phyloP scores from a whole-genome alignment of 2,797 vertebrate species.

The Oceanodroma leucorhoa region DNA sequence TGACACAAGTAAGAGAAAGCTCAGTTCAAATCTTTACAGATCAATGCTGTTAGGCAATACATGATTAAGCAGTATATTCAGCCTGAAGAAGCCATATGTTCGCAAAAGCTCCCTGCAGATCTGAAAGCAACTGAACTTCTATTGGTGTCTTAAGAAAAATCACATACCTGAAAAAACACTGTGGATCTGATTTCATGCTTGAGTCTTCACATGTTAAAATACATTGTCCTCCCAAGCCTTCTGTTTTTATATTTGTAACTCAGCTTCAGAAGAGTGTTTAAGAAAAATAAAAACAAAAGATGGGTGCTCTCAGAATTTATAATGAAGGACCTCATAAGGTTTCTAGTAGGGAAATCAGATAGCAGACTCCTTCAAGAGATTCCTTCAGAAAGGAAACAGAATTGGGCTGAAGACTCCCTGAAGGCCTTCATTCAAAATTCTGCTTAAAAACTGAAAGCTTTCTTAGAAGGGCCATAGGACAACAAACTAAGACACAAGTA shows the following conservation, averaged over 20 bases:
- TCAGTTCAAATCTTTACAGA: not conserved
- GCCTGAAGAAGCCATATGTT: not conserved
- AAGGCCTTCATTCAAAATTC: not conserved
- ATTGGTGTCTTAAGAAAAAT: not conserved
- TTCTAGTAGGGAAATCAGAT: not conserved
- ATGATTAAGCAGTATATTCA: constrained; percentile 11
- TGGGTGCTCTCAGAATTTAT: not conserved
- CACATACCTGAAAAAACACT: not conserved
- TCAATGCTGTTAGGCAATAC: not conserved
- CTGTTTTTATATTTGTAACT: not conserved
- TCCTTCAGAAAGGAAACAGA: not conserved
- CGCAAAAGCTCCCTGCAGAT: not conserved
- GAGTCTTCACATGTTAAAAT: not conserved
- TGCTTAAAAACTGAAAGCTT: not conserved
- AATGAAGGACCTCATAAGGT: not conserved
- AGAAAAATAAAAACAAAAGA: not conserved
- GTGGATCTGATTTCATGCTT: not conserved
- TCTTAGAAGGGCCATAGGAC: not conserved
- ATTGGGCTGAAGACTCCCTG: not conserved
- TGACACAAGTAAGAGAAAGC: not conserved
- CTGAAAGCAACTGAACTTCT: not conserved
- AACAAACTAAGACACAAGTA: not conserved
- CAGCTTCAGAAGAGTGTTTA: not conserved
- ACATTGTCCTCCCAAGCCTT: not conserved
- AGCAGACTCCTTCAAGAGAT: not conserved